Evolutionary conservation across 2,888 invertebrate species (phyloP).

Genomic region (Glyphotaelius pellucidus): DNA sequence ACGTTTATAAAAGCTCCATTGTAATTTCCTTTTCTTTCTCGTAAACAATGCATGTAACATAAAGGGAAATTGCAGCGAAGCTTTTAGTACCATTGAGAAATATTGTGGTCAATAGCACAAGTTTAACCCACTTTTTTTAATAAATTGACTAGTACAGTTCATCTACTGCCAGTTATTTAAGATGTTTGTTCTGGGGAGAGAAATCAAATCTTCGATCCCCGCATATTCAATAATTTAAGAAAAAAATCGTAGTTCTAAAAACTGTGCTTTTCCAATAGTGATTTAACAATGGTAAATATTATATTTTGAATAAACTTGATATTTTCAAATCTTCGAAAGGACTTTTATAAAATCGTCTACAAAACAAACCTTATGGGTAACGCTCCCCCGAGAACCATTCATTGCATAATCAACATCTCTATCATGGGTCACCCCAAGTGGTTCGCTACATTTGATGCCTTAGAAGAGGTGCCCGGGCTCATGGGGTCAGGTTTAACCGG

Average conservation of each 20-base stretch:
- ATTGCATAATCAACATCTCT: no score
- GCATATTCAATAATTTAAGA: no score
- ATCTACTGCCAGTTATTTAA: no score
- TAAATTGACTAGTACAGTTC: no score
- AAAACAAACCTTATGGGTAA: background rate
- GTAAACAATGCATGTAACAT: background rate
- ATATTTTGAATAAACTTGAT: background rate
- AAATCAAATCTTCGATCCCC: background rate
- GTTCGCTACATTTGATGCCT: no score
- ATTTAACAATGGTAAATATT: background rate
- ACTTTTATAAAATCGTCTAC: background rate
- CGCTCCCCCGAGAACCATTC: no score
- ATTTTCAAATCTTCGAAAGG: background rate
- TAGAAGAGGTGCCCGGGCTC: no score
- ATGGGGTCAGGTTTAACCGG: no score
- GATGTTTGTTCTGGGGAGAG: background rate
- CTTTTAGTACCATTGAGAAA: background rate
- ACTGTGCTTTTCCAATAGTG: background rate
- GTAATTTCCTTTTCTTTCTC: background rate
- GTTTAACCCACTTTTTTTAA: background rate
- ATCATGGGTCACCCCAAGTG: no score
- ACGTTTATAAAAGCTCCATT: background rate
- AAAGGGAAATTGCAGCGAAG: background rate
- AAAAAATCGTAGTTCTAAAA: background rate
- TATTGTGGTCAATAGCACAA: background rate